Conservation (phyloP, 2,797 vertebrate genomes). For the Pipistrellus pygmaeus region DNA sequence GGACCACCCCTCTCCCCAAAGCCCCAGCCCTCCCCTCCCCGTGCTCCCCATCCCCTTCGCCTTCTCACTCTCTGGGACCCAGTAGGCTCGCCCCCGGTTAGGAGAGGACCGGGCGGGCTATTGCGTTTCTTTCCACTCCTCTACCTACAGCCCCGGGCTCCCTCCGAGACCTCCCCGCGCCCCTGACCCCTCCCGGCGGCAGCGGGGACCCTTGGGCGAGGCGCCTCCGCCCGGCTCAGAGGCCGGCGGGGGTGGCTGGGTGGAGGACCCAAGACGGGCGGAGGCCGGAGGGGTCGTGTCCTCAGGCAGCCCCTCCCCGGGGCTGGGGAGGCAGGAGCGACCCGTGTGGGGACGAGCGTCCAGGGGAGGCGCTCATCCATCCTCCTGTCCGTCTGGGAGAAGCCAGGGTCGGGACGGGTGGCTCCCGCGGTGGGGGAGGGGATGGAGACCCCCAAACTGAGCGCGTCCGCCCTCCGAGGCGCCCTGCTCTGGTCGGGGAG, state of each 20-base stretch:
- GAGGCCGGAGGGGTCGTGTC: conserved; percentile 54
- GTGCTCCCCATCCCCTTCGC: neutral
- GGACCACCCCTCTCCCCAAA: neutral
- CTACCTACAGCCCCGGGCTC: neutral
- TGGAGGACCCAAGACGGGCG: neutral
- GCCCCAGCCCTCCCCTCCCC: neutral
- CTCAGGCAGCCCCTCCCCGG: neutral
- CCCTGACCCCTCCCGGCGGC: neutral
- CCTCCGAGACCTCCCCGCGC: neutral
- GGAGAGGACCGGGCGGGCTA: neutral
- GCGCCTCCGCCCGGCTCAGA: neutral
- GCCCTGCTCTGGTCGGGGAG: neutral
- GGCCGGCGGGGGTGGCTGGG: conserved; percentile 28
- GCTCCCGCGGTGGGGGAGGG: conserved; percentile 56
- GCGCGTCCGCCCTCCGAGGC: neutral
- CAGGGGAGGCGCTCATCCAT: neutral
- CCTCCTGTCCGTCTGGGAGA: neutral
- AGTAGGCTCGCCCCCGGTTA: neutral
- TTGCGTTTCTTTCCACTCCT: neutral
- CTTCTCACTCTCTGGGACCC: neutral
- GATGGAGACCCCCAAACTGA: neutral
- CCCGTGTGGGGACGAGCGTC: neutral
- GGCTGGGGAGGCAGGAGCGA: neutral
- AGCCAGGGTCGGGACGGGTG: neutral
- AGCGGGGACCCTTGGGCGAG: neutral